Conservation (phyloP, 53 echinoderm and acorn worm species). For the Astropecten irregularis region DNA sequence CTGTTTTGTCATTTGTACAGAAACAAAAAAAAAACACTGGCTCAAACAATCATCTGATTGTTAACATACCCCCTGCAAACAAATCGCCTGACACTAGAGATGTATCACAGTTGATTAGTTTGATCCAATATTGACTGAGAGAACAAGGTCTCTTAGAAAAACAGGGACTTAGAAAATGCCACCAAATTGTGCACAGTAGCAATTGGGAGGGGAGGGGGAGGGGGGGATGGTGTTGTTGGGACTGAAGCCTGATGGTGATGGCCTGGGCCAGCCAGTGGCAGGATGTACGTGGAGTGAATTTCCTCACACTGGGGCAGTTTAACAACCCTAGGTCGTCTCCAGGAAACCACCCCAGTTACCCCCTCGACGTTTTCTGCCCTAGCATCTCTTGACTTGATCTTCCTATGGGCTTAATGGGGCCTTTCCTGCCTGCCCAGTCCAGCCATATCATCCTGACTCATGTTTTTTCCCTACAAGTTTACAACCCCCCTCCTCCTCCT, state of each 20-base stretch:
- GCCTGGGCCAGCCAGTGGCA: slow-evolving; percentile 29
- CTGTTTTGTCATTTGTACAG: too few species aligned
- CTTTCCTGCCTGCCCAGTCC: slow-evolving; percentile 48
- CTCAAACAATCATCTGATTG: too few species aligned
- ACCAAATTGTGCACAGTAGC: too few species aligned
- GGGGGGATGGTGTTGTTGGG: background rate
- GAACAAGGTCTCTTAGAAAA: too few species aligned
- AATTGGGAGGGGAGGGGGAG: background rate
- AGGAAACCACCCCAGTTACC: slow-evolving; percentile 37
- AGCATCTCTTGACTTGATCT: slow-evolving; percentile 48
- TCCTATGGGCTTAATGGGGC: slow-evolving; percentile 43
- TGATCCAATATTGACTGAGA: too few species aligned
- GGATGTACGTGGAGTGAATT: slow-evolving; percentile 62
- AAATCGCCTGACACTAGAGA: too few species aligned
- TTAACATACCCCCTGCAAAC: too few species aligned
- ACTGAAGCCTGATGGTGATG: background rate
- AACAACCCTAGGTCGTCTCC: slow-evolving; percentile 43
- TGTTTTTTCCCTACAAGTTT: too few species aligned
- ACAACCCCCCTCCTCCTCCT: too few species aligned
- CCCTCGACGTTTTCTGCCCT: slow-evolving; percentile 19
- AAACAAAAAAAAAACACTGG: too few species aligned
- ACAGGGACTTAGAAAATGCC: too few species aligned
- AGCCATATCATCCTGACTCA: slow-evolving; percentile 61
- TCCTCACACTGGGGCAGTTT: slow-evolving; percentile 43
- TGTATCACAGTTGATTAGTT: too few species aligned